Evolutionary conservation across 1,140 invertebrate genomes (phyloP).

Genomic region (Ctenoplectra terminalis): DNA sequence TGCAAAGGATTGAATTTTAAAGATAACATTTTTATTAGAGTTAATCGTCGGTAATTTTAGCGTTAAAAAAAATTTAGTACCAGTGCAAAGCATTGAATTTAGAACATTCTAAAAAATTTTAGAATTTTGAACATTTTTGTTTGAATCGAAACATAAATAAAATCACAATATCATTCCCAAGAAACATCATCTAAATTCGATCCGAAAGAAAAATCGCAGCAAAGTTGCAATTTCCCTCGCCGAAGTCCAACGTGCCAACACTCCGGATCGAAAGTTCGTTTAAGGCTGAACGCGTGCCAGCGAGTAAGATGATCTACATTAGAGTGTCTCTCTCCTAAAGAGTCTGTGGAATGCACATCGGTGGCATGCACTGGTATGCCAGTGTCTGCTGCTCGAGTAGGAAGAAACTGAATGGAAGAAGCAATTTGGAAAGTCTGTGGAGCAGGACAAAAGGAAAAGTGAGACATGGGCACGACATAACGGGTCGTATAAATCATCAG

Average conservation of each 20-base stretch:
- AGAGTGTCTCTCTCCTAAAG: constrained; percentile 23
- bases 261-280: constrained; percentile 12
- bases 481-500: constrained; percentile 78
- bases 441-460: constrained; percentile 76
- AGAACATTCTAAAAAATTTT: too few species aligned
- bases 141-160: too few species aligned
- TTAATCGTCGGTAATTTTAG: too few species aligned
- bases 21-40: too few species aligned
- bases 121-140: too few species aligned
- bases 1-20: too few species aligned
- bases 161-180: too few species aligned
- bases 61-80: too few species aligned
- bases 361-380: constrained; percentile 31
- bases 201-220: too few species aligned
- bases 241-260: not conserved
- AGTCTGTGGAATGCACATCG: constrained; percentile 29
- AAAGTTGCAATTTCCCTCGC: not conserved
- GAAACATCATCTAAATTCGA: too few species aligned
- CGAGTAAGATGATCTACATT: constrained; percentile 38
- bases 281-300: not conserved
- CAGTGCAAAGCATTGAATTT: too few species aligned
- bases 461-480: constrained; percentile 71
- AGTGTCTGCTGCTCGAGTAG: constrained; percentile 31
- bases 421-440: constrained; percentile 68
- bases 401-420: constrained; percentile 65